Conservation (phyloP, 2,113 vertebrate species). For the Embiotoca jacksoni region DNA sequence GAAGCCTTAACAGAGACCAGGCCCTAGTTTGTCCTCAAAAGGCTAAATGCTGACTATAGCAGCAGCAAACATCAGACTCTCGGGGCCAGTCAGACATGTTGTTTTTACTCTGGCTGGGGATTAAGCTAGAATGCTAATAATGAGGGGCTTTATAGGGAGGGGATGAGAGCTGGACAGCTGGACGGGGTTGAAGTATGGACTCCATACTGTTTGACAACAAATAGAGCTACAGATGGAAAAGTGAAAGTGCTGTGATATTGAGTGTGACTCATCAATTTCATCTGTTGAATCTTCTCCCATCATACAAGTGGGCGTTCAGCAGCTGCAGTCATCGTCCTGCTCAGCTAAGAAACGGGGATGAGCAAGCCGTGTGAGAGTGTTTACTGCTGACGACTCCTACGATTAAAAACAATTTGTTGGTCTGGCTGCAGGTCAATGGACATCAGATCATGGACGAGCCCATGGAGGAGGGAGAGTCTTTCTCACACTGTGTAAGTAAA, state of each 20-base stretch:
- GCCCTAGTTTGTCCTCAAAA: slow-evolving; percentile 29
- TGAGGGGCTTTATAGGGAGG: slow-evolving; percentile 63
- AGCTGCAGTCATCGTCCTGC: slow-evolving; percentile 60
- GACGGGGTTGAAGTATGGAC: slow-evolving; percentile 63
- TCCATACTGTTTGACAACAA: slow-evolving; percentile 76
- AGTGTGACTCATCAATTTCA: slow-evolving; percentile 75
- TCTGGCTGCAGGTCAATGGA: slow-evolving; percentile 90
- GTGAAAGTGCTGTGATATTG: slow-evolving; percentile 48
- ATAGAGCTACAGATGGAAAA: slow-evolving; percentile 39
- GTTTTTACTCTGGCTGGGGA: slow-evolving; percentile 67
- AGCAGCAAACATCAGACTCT: slow-evolving; percentile 42
- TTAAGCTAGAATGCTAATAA: slow-evolving; percentile 79
- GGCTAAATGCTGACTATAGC: slow-evolving; percentile 58
- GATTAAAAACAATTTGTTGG: slow-evolving; percentile 40
- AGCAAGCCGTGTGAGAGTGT: slow-evolving; percentile 55
- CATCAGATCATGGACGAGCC: slow-evolving; percentile 96
- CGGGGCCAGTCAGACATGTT: slow-evolving; percentile 65
- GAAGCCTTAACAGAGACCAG: slow-evolving; percentile 15
- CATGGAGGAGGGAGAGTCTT: slow-evolving; percentile 95
- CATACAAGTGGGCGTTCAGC: slow-evolving; percentile 74
- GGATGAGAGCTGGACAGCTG: slow-evolving; percentile 69
- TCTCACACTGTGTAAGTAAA: slow-evolving; percentile 92
- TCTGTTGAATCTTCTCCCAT: slow-evolving; percentile 69
- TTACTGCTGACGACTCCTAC: slow-evolving; percentile 37
- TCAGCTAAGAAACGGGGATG: slow-evolving; percentile 56